phyloP scores from a whole-genome alignment of 92 coral and sea anemone genomes.

The Porites lobata region DNA sequence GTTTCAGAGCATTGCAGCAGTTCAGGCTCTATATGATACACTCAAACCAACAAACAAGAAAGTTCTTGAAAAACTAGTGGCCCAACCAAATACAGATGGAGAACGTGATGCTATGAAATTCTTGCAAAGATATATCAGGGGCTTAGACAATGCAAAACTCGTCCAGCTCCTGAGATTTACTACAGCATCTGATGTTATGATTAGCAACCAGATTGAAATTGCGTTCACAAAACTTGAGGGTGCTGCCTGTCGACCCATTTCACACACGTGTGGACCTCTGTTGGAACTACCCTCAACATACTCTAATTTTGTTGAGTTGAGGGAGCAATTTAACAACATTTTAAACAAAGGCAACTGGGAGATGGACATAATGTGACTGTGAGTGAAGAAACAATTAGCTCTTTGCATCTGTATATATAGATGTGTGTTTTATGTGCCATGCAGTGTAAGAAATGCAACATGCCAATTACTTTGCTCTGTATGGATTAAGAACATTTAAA shows the following conservation, averaged over 20 bases:
- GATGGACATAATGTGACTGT: slow-evolving; percentile 22
- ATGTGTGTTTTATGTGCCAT: too few species aligned
- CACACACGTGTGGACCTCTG: slow-evolving; percentile 71
- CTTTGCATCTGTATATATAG: neutral
- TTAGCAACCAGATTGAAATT: slow-evolving; percentile 42
- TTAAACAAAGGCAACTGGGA: slow-evolving; percentile 51
- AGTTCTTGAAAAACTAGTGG: slow-evolving; percentile 58
- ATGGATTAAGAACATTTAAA: neutral
- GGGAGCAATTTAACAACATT: slow-evolving; percentile 56
- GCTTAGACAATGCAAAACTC: slow-evolving; percentile 39
- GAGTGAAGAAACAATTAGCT: neutral
- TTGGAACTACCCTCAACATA: slow-evolving; percentile 66
- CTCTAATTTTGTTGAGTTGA: slow-evolving; percentile 56
- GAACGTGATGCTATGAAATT: slow-evolving; percentile 76
- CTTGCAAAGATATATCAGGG: slow-evolving; percentile 69
- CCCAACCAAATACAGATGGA: slow-evolving; percentile 60
- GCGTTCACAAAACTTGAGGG: slow-evolving; percentile 41
- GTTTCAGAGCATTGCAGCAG: slow-evolving; percentile 41
- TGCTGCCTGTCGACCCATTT: slow-evolving; percentile 46
- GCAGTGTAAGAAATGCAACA: too few species aligned
- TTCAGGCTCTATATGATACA: slow-evolving; percentile 48
- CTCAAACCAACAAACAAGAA: slow-evolving; percentile 69
- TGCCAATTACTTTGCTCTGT: neutral
- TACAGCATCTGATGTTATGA: slow-evolving; percentile 57
- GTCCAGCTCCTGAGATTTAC: slow-evolving; percentile 45